Conservation (phyloP, 2,888 invertebrate genomes). For the Drosophila hawaiiensis region DNA sequence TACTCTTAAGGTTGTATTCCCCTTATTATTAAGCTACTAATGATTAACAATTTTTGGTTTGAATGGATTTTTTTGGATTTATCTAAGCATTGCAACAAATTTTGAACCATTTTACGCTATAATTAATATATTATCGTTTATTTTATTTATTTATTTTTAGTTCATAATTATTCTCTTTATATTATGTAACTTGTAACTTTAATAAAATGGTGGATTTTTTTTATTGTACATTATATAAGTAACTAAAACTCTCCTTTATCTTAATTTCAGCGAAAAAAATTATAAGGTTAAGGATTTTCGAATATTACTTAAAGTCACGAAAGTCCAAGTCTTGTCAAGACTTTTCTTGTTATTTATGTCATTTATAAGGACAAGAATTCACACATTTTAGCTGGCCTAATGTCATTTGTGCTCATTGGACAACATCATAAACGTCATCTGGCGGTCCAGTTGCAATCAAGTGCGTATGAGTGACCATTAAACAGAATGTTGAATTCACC, state of each 20-base stretch:
- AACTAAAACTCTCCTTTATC: not conserved
- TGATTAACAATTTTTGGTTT: not conserved
- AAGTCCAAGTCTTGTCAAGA: not conserved
- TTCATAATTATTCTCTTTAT: not conserved
- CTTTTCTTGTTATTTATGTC: not conserved
- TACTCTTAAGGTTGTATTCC: not conserved
- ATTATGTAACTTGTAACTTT: not conserved
- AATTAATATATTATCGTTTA: too few species aligned
- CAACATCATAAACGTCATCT: not conserved
- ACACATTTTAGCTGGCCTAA: slow-evolving; percentile 8
- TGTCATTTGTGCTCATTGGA: slow-evolving; percentile 25
- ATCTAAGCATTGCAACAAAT: too few species aligned
- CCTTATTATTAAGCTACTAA: not conserved
- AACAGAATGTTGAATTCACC: slow-evolving; percentile 62
- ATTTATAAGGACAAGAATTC: too few species aligned
- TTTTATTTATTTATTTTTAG: too few species aligned
- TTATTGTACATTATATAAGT: not conserved
- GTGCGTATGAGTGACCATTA: slow-evolving; percentile 55
- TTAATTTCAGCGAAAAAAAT: not conserved
- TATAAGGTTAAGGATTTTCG: not conserved
- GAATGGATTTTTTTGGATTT: not conserved
- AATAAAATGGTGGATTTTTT: too few species aligned
- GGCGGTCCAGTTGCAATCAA: slow-evolving; percentile 12
- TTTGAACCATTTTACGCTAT: too few species aligned
- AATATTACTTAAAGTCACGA: not conserved